Evolutionary conservation across 2,888 invertebrate genomes (phyloP), one percentile per base, ranked within the genome.

Genomic region (Geotrupes spiniger): DNA sequence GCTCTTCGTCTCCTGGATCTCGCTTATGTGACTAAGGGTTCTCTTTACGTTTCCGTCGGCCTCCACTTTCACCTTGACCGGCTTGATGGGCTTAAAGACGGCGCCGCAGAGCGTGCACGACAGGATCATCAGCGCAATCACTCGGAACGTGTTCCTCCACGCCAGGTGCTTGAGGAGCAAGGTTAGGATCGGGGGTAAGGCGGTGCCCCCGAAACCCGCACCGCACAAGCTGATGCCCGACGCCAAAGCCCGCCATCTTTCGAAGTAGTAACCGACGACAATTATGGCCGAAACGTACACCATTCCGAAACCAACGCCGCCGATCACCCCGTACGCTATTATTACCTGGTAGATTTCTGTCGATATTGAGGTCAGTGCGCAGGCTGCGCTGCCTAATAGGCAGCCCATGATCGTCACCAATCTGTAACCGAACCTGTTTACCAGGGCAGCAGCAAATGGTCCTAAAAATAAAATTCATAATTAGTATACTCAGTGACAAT

Each of bases 161-260:
- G 83, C 85, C 39, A 76, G 77, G 0, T 64, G 53, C 1, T 77
- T 67, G 5, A 88, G 75, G 5, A 93, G 74, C 4, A 66, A 58
- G 9, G 73, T 75, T 28, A 81, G 83, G 2, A 92, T 70, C 0
- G 92, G 92, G 0, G 91, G 86, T 64, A 94, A 82, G 1, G 88
- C 73, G 64, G 93, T 89, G 12, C 88, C 89, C 9, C 94, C 94
- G 8, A 94, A 87, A 6, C 97, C 96, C 0, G 94, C 92, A 11
- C 96, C 96, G 65, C 94, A 94, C n/a, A 95, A 86, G 0, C 95
- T 89, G 38, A 96, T 82, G 1, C 95, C 96, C 0, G 94, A 95
- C 1, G 96, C 96, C 43, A 96, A 71, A 1, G 94, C 94, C 41
- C 96, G 80, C 83, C 90, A 92, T 65, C 85, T 85, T 72, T 96